A percentile compares a stretch with the other conserved stretches of the same genome.
These are phyloP conservation scores for Oryzias javanicus DNA, from an alignment of 2,113 vertebrate species.

Conservation along the genomic window DNA sequence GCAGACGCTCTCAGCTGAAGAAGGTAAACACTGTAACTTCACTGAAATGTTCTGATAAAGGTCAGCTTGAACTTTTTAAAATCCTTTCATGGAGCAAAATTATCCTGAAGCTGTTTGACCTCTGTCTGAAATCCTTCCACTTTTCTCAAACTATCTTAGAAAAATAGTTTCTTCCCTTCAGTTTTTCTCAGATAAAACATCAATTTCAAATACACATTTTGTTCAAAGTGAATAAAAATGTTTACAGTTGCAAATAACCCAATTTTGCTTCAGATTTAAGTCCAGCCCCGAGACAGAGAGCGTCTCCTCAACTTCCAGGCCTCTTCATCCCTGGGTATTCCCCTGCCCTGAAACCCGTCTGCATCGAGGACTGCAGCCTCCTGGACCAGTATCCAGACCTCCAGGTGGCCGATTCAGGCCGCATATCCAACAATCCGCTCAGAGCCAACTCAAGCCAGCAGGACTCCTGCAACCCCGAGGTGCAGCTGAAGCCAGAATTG, in stretches of 20 bases:
- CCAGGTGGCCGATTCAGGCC: slow-evolving; percentile 54
- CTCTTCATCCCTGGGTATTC: slow-evolving; percentile 65
- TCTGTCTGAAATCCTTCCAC: background rate
- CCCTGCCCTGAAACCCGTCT: slow-evolving; percentile 57
- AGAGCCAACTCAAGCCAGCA: slow-evolving; percentile 1
- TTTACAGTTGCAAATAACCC: background rate
- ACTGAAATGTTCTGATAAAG: background rate
- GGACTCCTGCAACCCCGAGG: slow-evolving; percentile 1
- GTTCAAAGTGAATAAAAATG: background rate
- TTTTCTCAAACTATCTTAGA: slow-evolving; percentile 2
- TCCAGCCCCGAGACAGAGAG: slow-evolving; percentile 20
- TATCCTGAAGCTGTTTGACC: background rate
- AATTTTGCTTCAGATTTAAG: background rate
- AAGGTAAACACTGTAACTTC: slow-evolving; percentile 36
- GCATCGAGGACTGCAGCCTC: slow-evolving; percentile 75
- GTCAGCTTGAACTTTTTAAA: background rate
- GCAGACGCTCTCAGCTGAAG: slow-evolving; percentile 11
- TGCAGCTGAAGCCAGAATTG: background rate
- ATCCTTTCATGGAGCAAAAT: background rate
- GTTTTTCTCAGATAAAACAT: background rate
- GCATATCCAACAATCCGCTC: slow-evolving; percentile 23
- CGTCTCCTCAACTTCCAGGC: slow-evolving; percentile 26
- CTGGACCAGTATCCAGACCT: slow-evolving; percentile 81
- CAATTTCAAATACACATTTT: background rate
- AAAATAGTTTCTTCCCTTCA: background rate